These are phyloP conservation scores for Drosophila cognata DNA, from an alignment of 2,888 invertebrate species.

Conservation along the genomic window DNA sequence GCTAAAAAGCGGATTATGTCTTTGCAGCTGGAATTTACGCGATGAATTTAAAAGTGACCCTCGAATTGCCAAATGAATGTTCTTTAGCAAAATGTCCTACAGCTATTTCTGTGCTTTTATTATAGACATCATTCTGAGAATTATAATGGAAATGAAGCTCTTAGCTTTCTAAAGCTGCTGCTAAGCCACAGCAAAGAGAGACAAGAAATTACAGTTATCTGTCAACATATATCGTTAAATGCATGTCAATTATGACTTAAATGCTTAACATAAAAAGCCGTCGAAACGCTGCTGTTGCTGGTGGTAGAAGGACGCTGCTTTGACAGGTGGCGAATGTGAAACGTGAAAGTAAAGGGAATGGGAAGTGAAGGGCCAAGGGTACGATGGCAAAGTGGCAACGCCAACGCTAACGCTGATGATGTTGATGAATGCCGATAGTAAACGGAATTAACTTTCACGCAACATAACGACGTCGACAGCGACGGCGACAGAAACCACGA, in stretches of 20 bases:
- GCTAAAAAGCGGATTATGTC: slow-evolving; percentile 75
- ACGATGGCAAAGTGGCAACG: slow-evolving; percentile 59
- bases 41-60: slow-evolving; percentile 67
- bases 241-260: slow-evolving; percentile 80
- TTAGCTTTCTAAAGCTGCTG: slow-evolving; percentile 26
- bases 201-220: slow-evolving; percentile 66
- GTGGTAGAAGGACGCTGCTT: slow-evolving; percentile 24
- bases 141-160: slow-evolving; percentile 33
- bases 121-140: slow-evolving; percentile 23
- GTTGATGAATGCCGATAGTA: slow-evolving; percentile 80
- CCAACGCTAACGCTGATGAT: slow-evolving; percentile 64
- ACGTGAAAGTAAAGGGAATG: background rate
- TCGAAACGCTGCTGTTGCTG: slow-evolving; percentile 36
- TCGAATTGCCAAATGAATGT: slow-evolving; percentile 33
- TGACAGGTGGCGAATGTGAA: slow-evolving; percentile 11
- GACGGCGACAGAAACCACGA: slow-evolving; percentile 18
- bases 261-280: slow-evolving; percentile 77
- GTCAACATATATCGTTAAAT: slow-evolving; percentile 76
- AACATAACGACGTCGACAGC: slow-evolving; percentile 58
- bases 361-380: background rate
- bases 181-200: slow-evolving; percentile 14
- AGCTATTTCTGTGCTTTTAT: slow-evolving; percentile 23
- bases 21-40: slow-evolving; percentile 64
- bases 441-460: slow-evolving; percentile 81
- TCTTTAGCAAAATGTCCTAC: slow-evolving; percentile 4